Percentiles rank a stretch among this genome's conserved stretches.
Conservation (phyloP, 2,797 vertebrate genomes). For the Columba guinea region DNA sequence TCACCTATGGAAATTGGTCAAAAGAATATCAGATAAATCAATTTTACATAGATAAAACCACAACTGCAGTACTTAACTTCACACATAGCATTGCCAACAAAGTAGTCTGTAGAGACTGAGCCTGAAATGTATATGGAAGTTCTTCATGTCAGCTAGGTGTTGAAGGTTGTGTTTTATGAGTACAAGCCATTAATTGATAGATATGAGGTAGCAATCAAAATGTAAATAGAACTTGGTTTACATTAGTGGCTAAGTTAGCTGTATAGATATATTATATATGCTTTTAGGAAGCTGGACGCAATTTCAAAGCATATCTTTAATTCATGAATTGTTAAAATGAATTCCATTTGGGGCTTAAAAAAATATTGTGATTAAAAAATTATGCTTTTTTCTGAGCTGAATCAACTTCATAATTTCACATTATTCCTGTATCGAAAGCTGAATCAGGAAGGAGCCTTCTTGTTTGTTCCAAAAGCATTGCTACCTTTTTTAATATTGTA, state of each 20-base stretch:
- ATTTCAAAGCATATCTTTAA: constrained; percentile 60
- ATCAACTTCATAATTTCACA: constrained; percentile 31
- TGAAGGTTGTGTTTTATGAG: constrained; percentile 59
- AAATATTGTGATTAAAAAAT: constrained; percentile 54
- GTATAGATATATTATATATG: constrained; percentile 33
- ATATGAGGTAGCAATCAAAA: constrained; percentile 57
- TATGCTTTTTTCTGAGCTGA: constrained; percentile 18
- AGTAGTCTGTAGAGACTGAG: neutral
- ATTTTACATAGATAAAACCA: constrained; percentile 14
- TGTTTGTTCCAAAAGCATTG: neutral
- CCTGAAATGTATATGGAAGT: constrained; percentile 9
- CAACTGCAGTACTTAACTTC: neutral
- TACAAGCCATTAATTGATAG: constrained; percentile 57
- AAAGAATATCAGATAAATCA: neutral
- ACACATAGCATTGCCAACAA: neutral
- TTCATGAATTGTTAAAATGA: constrained; percentile 61
- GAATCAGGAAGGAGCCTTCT: neutral
- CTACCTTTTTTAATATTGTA: neutral
- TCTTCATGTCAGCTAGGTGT: constrained; percentile 10
- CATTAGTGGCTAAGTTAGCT: constrained; percentile 27
- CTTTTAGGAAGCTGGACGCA: constrained; percentile 45
- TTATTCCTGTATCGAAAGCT: neutral
- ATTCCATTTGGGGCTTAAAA: constrained; percentile 53
- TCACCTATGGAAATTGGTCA: neutral
- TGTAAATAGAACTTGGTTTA: constrained; percentile 60